Conservation (phyloP, 2,113 vertebrate species). For the Ursus arctos region DNA sequence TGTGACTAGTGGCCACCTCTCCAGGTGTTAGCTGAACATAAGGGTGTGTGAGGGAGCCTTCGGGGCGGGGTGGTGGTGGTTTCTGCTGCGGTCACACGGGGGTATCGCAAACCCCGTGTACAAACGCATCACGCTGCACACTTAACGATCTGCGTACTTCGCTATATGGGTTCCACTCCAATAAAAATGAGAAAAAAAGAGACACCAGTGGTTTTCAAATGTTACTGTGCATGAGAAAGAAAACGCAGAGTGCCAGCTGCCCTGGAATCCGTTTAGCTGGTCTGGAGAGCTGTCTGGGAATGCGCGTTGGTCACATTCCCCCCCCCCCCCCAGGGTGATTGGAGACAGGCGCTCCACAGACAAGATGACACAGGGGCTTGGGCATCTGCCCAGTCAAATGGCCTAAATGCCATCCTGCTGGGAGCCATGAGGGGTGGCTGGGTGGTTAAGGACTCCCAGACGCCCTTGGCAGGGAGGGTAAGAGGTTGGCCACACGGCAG, state of each 20-base stretch:
- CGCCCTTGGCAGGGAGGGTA: not conserved
- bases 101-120: not conserved
- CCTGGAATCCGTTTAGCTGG: not conserved
- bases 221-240: not conserved
- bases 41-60: not conserved
- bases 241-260: not conserved
- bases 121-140: not conserved
- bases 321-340: not conserved
- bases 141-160: not conserved
- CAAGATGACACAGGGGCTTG: not conserved
- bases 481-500: not conserved
- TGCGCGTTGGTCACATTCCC: not conserved
- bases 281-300: not conserved
- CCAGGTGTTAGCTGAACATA: accelerated
- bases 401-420: not conserved
- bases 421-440: not conserved
- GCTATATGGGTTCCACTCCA: not conserved
- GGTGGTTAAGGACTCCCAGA: not conserved
- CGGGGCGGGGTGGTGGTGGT: not conserved
- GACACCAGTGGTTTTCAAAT: not conserved
- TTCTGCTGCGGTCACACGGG: not conserved
- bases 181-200: not conserved
- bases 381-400: not conserved
- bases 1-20: not conserved
- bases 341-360: not conserved